These are phyloP conservation scores for Spondyliosoma cantharus DNA, from an alignment of 2,797 vertebrate species.

Conservation along the genomic window DNA sequence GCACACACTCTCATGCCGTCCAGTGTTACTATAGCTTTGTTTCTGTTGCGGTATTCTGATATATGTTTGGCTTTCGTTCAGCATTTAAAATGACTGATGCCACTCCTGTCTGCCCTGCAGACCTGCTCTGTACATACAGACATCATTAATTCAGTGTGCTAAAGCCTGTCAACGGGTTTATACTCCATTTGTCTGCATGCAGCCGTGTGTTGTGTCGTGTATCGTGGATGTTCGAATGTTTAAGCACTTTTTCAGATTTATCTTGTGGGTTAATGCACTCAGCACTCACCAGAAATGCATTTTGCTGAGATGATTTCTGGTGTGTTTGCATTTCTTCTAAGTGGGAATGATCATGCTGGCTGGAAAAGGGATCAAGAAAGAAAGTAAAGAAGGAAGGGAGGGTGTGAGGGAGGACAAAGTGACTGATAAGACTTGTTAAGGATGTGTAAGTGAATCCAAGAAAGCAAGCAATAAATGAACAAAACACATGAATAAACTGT, in stretches of 20 bases:
- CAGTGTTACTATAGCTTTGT: slow-evolving; percentile 29
- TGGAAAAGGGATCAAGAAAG: not conserved
- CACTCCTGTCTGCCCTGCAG: slow-evolving; percentile 41
- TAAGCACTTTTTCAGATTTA: slow-evolving; percentile 53
- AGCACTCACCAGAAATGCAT: slow-evolving; percentile 13
- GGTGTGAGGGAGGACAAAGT: not conserved
- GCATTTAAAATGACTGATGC: slow-evolving; percentile 71
- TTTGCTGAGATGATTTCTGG: slow-evolving; percentile 41
- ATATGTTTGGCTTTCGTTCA: slow-evolving; percentile 57
- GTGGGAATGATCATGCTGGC: slow-evolving; percentile 7
- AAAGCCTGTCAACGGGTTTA: slow-evolving; percentile 64
- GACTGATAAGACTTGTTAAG: not conserved
- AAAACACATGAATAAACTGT: slow-evolving; percentile 13
- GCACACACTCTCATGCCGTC: not conserved
- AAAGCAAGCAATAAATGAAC: slow-evolving; percentile 20
- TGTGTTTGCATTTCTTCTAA: slow-evolving; percentile 37
- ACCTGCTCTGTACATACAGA: slow-evolving; percentile 45
- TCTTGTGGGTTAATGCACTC: slow-evolving; percentile 52
- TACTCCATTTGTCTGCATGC: slow-evolving; percentile 27
- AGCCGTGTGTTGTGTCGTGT: slow-evolving; percentile 9
- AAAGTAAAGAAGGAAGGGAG: slow-evolving; percentile 5
- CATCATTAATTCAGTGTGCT: slow-evolving; percentile 70
- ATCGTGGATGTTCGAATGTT: slow-evolving; percentile 19
- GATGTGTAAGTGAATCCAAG: slow-evolving; percentile 3
- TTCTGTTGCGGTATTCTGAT: slow-evolving; percentile 48